Conservation (phyloP, 30 jellyfish, hydroid and myxozoan genomes). For the Pelagia noctiluca region DNA sequence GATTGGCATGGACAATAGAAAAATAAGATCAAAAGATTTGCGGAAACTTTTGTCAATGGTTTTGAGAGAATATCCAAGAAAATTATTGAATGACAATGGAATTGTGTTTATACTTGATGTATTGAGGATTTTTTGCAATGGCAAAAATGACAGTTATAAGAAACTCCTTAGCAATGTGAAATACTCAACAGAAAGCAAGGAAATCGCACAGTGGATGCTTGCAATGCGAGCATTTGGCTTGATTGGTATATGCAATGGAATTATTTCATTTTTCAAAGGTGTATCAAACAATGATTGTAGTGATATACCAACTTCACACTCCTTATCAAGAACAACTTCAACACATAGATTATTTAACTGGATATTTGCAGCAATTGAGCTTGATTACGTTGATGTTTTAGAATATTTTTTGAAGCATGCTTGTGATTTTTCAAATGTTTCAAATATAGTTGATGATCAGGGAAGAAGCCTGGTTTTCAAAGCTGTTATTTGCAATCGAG, state of each 20-base stretch:
- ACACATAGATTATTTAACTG: constrained; percentile 3
- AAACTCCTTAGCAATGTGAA: constrained; percentile 64
- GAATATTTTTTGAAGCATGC: constrained; percentile 36
- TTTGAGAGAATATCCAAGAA: constrained; percentile 77
- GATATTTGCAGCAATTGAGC: constrained; percentile 58
- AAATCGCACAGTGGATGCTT: constrained; percentile 84
- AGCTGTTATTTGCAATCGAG: constrained; percentile 39
- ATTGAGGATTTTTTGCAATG: constrained; percentile 61
- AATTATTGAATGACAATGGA: constrained; percentile 60
- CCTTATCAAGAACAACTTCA: neutral
- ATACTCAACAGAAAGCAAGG: constrained; percentile 75
- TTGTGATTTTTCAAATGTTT: neutral
- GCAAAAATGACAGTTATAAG: constrained; percentile 52
- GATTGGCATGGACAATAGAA: constrained; percentile 65
- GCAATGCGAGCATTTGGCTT: constrained; percentile 90
- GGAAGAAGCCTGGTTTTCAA: constrained; percentile 46
- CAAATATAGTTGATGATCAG: constrained; percentile 28
- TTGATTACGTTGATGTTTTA: constrained; percentile 62
- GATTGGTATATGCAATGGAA: constrained; percentile 73
- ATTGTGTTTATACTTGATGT: constrained; percentile 36
- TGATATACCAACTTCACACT: neutral
- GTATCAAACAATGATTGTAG: neutral
- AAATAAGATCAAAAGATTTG: constrained; percentile 31
- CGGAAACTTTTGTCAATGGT: constrained; percentile 39
- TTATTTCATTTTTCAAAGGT: constrained; percentile 65